Evolutionary conservation across 2,888 invertebrate species (phyloP).

Genomic region (Hanleya hanleyi): DNA sequence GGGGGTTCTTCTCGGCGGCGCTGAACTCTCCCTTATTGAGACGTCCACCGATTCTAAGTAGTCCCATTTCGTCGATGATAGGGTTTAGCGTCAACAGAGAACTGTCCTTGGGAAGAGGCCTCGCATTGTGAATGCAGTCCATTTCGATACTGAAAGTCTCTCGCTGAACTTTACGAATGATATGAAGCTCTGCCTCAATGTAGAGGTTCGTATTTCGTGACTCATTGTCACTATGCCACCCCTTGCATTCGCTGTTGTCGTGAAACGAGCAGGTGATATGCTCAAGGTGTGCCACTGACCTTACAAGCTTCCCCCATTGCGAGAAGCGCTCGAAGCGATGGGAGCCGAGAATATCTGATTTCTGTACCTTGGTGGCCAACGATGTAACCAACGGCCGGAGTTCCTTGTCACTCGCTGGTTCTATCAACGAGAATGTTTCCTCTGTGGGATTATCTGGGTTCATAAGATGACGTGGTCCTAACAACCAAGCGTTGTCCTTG

Average conservation of each 20-base stretch:
- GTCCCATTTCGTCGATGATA: slow-evolving; percentile 5
- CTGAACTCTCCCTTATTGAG: not conserved
- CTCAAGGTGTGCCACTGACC: slow-evolving; percentile 3
- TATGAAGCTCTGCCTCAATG: not conserved
- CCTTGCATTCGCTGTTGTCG: not conserved
- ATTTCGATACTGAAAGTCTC: not conserved
- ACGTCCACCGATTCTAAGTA: slow-evolving; percentile 11
- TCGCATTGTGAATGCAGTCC: not conserved
- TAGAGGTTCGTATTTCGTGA: not conserved
- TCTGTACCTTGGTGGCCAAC: not conserved
- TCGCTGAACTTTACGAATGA: slow-evolving; percentile 4
- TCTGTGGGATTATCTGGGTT: too few species aligned
- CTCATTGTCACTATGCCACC: not conserved
- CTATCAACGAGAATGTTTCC: not conserved
- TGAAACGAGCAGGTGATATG: not conserved
- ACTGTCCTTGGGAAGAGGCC: not conserved
- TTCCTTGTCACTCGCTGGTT: not conserved
- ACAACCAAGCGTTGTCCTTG: too few species aligned
- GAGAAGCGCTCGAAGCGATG: slow-evolving; percentile 2
- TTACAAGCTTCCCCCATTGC: not conserved
- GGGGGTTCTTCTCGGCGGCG: slow-evolving; percentile 13
- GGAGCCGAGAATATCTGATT: not conserved
- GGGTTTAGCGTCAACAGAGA: slow-evolving; percentile 1
- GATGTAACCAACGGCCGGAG: not conserved
- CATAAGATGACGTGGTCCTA: too few species aligned